A percentile compares a stretch with the other conserved stretches of the same genome.
Conservation (phyloP, 2,888 invertebrate genomes). For the Cactoblastis cactorum region DNA sequence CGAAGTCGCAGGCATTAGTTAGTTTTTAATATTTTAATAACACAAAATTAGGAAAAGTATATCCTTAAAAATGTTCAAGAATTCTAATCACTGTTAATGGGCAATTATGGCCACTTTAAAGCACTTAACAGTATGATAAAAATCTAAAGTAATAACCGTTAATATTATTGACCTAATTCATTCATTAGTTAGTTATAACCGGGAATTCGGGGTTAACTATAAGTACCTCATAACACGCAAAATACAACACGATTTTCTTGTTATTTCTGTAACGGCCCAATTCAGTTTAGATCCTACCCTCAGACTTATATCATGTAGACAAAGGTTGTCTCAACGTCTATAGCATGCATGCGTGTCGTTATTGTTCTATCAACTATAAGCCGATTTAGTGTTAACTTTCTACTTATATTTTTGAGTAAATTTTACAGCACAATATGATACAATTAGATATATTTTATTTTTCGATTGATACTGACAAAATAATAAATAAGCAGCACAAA, state of each 20-base stretch:
- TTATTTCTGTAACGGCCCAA: conserved; percentile 18
- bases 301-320: too few relatives aligned
- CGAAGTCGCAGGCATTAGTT: too few relatives aligned
- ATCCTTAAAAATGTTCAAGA: neutral
- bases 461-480: too few relatives aligned
- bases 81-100: neutral
- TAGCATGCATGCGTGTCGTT: too few relatives aligned
- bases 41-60: neutral
- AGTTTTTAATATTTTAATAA: neutral
- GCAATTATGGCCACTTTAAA: conserved; percentile 5
- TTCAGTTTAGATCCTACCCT: conserved; percentile 21
- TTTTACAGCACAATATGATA: too few relatives aligned
- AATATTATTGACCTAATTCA: conserved; percentile 15
- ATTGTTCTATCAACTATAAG: too few relatives aligned
- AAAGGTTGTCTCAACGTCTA: too few relatives aligned
- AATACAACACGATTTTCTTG: conserved; percentile 11
- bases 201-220: conserved; percentile 4
- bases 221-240: conserved; percentile 6
- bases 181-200: conserved; percentile 14
- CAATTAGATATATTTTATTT: too few relatives aligned
- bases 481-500: too few relatives aligned
- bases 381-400: too few relatives aligned
- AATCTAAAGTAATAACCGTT: conserved; percentile 9
- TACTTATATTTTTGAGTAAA: too few relatives aligned
- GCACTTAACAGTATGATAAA: neutral